A percentile compares a stretch with the other conserved stretches of the same genome.
Conservation (phyloP, 2,113 vertebrate genomes). For the Nyctibius bracteatus region DNA sequence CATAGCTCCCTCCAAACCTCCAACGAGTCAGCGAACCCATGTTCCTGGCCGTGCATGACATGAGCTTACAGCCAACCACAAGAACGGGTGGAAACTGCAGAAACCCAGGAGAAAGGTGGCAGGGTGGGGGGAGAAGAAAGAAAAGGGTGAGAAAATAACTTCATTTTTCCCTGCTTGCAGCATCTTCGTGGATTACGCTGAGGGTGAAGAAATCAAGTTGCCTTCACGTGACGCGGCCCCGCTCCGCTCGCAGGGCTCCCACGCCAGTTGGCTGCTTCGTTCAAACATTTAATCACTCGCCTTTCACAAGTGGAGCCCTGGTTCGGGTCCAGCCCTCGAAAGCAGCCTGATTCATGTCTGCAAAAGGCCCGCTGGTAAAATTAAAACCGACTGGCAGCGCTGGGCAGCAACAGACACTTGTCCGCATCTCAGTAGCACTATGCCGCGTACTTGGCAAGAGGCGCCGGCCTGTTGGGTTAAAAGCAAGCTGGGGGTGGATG, state of each 20-base stretch:
- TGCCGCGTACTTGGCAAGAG: neutral
- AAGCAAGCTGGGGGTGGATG: neutral
- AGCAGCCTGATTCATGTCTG: constrained; percentile 53
- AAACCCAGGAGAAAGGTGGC: neutral
- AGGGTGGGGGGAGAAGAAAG: too few species aligned
- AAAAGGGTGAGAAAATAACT: neutral
- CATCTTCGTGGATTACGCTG: neutral
- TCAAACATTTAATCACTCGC: constrained; percentile 18
- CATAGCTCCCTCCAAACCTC: neutral
- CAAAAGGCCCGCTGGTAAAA: neutral
- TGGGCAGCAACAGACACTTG: neutral
- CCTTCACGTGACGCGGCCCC: neutral
- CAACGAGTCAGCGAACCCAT: neutral
- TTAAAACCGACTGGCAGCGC: neutral
- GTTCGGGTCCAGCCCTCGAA: constrained; percentile 48
- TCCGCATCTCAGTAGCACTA: neutral
- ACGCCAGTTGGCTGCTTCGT: constrained; percentile 27
- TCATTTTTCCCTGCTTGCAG: neutral
- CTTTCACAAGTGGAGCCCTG: constrained; percentile 8
- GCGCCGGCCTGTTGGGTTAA: neutral
- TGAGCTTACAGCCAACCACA: neutral
- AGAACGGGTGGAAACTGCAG: neutral
- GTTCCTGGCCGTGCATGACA: accelerated
- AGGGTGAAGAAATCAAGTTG: neutral
- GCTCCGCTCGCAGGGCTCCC: neutral